phyloP scores from a whole-genome alignment of 2,113 vertebrate genomes.

The Nicator chloris region DNA sequence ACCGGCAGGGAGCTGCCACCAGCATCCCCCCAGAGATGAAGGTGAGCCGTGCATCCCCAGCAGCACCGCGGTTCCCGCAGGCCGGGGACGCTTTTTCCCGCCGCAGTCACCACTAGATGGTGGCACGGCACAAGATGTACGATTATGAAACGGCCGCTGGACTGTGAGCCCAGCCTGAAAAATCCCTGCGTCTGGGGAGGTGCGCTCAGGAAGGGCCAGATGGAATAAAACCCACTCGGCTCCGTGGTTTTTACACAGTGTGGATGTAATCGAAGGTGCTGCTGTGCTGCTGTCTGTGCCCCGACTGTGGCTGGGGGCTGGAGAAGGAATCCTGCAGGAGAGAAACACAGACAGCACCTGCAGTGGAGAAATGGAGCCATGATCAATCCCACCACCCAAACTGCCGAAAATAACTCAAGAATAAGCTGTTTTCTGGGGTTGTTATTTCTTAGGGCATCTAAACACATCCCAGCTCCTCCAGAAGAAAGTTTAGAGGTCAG shows the following conservation, averaged over 20 bases:
- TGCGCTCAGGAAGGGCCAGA: neutral
- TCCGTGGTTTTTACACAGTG: too few relatives aligned
- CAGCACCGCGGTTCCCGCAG: neutral
- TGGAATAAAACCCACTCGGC: accelerated
- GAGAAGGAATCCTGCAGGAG: neutral
- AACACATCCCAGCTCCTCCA: neutral
- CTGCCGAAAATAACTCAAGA: neutral
- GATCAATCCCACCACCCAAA: neutral
- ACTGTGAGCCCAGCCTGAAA: neutral
- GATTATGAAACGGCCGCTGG: accelerated
- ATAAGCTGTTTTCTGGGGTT: neutral
- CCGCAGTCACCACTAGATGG: conserved; percentile 31
- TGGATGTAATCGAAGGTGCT: accelerated
- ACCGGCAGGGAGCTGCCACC: neutral
- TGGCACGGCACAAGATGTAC: neutral
- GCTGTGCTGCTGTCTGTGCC: neutral
- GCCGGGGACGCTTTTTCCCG: neutral
- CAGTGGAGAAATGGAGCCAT: accelerated
- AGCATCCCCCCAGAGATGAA: accelerated
- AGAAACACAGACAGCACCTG: neutral
- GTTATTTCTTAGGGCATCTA: neutral
- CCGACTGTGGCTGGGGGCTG: neutral
- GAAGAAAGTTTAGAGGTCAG: neutral
- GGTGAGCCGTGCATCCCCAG: accelerated
- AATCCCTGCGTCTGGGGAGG: accelerated